These are phyloP conservation scores for Diplodus puntazzo DNA, from an alignment of 2,797 vertebrate species.

Conservation along the genomic window DNA sequence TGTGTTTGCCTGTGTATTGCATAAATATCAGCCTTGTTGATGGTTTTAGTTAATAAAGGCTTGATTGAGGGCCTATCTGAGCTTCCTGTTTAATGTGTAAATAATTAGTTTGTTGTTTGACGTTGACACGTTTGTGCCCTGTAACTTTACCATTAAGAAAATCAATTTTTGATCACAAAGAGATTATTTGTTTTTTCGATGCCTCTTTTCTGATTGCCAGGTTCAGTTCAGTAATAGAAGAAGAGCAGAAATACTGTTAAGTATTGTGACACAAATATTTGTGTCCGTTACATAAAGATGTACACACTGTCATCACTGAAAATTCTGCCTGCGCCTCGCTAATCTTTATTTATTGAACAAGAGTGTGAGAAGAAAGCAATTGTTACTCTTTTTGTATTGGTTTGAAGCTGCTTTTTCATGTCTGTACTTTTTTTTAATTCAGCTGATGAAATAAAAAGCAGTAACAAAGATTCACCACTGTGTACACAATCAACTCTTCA, in stretches of 20 bases:
- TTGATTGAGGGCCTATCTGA: not conserved
- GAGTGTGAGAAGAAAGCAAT: not conserved
- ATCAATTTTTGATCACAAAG: not conserved
- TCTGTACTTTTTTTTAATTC: not conserved
- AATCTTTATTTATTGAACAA: constrained; percentile 36
- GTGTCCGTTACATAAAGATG: not conserved
- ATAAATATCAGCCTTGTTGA: not conserved
- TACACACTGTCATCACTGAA: not conserved
- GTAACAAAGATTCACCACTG: not conserved
- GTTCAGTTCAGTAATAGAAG: not conserved
- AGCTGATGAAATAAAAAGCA: constrained; percentile 23
- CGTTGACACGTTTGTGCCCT: not conserved
- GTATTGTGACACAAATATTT: not conserved
- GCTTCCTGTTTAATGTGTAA: not conserved
- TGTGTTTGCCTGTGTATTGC: not conserved
- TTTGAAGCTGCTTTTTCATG: not conserved
- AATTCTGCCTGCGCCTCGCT: constrained; percentile 19
- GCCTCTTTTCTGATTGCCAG: not conserved
- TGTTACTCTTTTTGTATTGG: not conserved
- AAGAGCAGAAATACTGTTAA: not conserved
- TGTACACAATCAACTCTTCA: not conserved
- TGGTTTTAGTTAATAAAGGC: not conserved
- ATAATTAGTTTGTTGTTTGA: not conserved
- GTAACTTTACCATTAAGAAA: not conserved
- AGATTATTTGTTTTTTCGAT: not conserved